Evolutionary conservation across 2,888 invertebrate genomes (phyloP).

Genomic region (Latrodectus elegans): DNA sequence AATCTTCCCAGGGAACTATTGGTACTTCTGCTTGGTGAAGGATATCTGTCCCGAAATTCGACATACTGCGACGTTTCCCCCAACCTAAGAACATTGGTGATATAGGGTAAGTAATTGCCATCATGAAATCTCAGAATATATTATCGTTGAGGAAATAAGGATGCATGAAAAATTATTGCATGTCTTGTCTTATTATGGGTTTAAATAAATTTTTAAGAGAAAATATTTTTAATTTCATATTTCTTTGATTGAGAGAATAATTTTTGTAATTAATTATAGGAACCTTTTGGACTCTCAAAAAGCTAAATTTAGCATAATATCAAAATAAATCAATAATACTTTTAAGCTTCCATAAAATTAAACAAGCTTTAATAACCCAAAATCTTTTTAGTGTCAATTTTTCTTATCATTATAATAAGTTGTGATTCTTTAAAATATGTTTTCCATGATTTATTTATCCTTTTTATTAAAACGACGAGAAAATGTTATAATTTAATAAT

Average conservation of each 20-base stretch:
- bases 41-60: conserved; percentile 82
- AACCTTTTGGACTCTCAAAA: background rate
- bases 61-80: conserved; percentile 77
- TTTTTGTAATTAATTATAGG: background rate
- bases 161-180: background rate
- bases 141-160: background rate
- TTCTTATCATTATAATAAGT: too few species aligned
- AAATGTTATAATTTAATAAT: too few species aligned
- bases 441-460: too few species aligned
- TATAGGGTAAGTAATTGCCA: background rate
- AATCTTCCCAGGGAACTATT: conserved; percentile 85
- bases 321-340: background rate
- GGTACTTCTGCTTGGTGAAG: conserved; percentile 93
- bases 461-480: too few species aligned
- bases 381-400: too few species aligned
- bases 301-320: background rate
- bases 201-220: background rate
- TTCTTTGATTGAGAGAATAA: too few species aligned
- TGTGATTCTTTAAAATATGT: too few species aligned
- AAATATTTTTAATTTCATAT: background rate
- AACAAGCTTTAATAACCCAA: too few species aligned
- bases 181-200: background rate
- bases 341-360: too few species aligned
- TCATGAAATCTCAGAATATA: background rate
- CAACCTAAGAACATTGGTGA: background rate